Conservation (phyloP, 2,888 invertebrate species). For the Chymomyza caudatula region DNA sequence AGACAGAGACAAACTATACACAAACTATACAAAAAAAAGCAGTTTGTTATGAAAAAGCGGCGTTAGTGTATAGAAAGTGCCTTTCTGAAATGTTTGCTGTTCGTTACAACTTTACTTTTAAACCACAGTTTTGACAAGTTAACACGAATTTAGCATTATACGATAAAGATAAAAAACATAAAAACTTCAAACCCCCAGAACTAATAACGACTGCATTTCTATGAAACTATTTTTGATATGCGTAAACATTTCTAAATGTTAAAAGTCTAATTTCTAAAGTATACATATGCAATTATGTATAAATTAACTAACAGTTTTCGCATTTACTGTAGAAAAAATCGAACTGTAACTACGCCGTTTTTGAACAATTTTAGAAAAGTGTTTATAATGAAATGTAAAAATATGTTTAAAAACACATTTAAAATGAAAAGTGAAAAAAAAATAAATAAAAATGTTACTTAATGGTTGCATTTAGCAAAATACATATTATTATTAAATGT, state of each 20-base stretch:
- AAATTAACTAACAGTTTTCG: conserved; percentile 21
- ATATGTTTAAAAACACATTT: neutral
- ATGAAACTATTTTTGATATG: conserved; percentile 6
- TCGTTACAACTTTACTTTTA: neutral
- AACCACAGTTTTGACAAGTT: conserved; percentile 1
- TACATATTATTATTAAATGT: conserved; percentile 7
- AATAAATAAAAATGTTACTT: conserved; percentile 45
- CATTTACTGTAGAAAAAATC: conserved; percentile 37
- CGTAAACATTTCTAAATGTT: conserved; percentile 8
- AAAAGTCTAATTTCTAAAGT: conserved; percentile 9
- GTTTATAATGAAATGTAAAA: neutral
- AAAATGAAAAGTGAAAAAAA: neutral
- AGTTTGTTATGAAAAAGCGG: neutral
- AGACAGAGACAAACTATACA: neutral
- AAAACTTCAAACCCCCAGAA: conserved; percentile 4
- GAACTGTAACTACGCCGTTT: neutral
- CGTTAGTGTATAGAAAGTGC: conserved; percentile 1
- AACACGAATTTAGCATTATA: conserved; percentile 31
- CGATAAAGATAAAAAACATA: neutral
- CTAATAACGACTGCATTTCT: conserved; percentile 15
- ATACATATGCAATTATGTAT: neutral
- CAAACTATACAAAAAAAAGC: neutral
- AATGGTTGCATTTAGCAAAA: conserved; percentile 59
- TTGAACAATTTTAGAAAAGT: neutral
- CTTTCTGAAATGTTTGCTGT: neutral